Conservation (phyloP, 2,113 vertebrate genomes). For the Patagioenas fasciata region DNA sequence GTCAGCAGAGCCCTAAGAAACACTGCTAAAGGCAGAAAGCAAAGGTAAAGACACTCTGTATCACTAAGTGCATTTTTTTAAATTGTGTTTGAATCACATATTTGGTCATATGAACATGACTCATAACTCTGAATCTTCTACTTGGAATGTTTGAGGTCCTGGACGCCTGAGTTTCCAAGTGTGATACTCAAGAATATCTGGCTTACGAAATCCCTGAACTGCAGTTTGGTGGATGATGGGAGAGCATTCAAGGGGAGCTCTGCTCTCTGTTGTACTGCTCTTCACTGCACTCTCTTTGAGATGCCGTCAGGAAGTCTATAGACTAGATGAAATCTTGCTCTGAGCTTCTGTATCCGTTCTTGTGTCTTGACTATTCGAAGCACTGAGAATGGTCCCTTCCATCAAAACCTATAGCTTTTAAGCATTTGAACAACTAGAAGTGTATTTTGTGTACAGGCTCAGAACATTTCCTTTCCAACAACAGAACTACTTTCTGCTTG, state of each 20-base stretch:
- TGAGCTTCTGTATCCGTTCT: neutral
- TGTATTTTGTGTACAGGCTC: neutral
- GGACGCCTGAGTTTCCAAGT: neutral
- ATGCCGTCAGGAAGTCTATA: neutral
- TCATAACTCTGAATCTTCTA: neutral
- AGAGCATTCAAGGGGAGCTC: neutral
- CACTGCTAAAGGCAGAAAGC: neutral
- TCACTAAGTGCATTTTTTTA: neutral
- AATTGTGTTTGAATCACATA: neutral
- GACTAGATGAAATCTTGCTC: neutral
- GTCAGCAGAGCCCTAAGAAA: neutral
- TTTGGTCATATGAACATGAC: constrained; percentile 31
- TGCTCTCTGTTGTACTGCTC: neutral
- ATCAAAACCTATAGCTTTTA: neutral
- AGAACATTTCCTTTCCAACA: neutral
- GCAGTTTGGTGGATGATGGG: neutral
- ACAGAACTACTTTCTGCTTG: neutral
- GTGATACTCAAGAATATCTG: neutral
- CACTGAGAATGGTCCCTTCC: neutral
- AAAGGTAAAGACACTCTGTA: neutral
- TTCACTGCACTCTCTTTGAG: neutral
- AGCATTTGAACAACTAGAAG: neutral
- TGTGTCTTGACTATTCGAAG: neutral
- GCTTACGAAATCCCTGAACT: neutral
- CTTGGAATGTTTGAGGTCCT: neutral